Evolutionary conservation across 2,888 invertebrate genomes (phyloP), one percentile per base, ranked within the genome.

Genomic region (Hoplodrina blanda): DNA sequence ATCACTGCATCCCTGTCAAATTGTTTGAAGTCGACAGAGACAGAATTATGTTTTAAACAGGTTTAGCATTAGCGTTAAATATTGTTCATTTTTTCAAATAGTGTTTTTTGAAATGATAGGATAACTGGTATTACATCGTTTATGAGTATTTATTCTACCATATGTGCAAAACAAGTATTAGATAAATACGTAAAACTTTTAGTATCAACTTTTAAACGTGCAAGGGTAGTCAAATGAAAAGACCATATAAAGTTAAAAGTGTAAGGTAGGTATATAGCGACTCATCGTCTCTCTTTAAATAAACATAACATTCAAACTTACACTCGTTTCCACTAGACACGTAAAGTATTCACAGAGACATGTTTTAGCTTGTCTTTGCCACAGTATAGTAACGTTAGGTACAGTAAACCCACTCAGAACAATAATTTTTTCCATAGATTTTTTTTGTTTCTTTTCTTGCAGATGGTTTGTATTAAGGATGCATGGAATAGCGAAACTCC

Each of bases 301-400:
- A 60, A 65, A 65, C 54, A 69, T 52, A 57, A 52, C 20, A 52
- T 80, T 69, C 60, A 66, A 78, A 78, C 69, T 80, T 55, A 62
- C 65, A 62, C 44, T 17, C 49, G 53, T 30, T 69, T 63, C 62
- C 17, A 60, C 60, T 56, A 56, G 76, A 76, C 50, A 49, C 30
- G 81, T 76, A 54, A 69, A 78, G 62, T 69, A 78, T 78, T 78
- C 76, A 80, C 33, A 41, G 69, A 62, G 69, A 76, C 81, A 76
- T 76, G 81, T 78, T 78, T 65, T 56, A 63, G 55, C 70, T 52
- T 76, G 62, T 76, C 53, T 44, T 46, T 56, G 20, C 3, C 57
- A 60, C 11, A 5, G 2, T 1, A 49, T 0, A 60, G 17, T 5
- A 7, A 30, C 50, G 4, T 0, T 0, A n/a, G n/a, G n/a, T n/a